These are phyloP conservation scores for Ochropacha duplaris DNA, from an alignment of 2,888 invertebrate species.

Conservation along the genomic window DNA sequence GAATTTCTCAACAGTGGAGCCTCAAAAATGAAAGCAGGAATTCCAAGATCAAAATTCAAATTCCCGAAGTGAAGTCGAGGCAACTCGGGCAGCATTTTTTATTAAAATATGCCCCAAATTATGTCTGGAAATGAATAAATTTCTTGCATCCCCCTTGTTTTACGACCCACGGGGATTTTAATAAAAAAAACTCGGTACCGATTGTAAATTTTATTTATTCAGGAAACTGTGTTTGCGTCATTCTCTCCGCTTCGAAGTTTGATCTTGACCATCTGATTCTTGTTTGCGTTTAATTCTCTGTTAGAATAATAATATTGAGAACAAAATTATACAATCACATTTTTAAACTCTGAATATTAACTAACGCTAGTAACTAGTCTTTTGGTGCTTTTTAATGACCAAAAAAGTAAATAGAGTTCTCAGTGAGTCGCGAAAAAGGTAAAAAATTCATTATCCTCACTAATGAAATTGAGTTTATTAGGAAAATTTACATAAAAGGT, in stretches of 20 bases:
- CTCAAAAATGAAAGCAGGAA: slow-evolving; percentile 25
- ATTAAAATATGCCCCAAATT: slow-evolving; percentile 69
- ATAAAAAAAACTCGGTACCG: slow-evolving; percentile 49
- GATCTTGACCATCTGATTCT: not conserved
- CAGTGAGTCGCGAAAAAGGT: too few species aligned
- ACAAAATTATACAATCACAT: too few species aligned
- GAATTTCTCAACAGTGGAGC: not conserved
- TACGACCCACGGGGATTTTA: slow-evolving; percentile 54
- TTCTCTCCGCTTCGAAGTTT: slow-evolving; percentile 15
- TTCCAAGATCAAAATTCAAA: slow-evolving; percentile 45
- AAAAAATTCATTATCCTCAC: too few species aligned
- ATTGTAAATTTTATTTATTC: slow-evolving; percentile 51
- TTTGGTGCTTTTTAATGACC: too few species aligned
- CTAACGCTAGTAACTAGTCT: too few species aligned
- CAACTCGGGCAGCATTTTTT: slow-evolving; percentile 44
- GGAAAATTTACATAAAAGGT: too few species aligned
- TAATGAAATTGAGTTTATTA: too few species aligned
- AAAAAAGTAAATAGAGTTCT: too few species aligned
- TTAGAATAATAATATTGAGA: too few species aligned
- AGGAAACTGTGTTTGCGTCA: slow-evolving; percentile 34
- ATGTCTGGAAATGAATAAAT: slow-evolving; percentile 70
- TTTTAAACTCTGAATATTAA: too few species aligned
- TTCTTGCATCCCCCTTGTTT: slow-evolving; percentile 55
- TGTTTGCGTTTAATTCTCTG: not conserved
- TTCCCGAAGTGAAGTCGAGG: slow-evolving; percentile 23